Evolutionary conservation across 2,888 invertebrate genomes (phyloP).

Genomic region (Halocaridina rubra): DNA sequence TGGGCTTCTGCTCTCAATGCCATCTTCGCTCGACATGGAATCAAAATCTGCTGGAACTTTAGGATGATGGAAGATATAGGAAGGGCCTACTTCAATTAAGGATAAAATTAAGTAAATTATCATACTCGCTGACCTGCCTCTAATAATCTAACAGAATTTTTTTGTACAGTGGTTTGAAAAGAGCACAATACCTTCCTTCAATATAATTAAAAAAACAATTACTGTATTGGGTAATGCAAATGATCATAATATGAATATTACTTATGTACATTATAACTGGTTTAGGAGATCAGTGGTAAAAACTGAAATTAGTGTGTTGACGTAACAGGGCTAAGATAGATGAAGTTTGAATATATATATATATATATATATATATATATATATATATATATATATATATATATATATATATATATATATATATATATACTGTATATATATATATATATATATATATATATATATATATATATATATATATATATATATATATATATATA

Average conservation of each 20-base stretch:
- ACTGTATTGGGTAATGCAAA: no score
- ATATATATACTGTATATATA: no score
- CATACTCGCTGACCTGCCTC: no score
- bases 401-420: slow-evolving; percentile 9
- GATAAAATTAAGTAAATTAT: not conserved
- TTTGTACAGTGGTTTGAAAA: no score
- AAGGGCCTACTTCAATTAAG: not conserved
- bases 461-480: slow-evolving; percentile 18
- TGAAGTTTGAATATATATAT: not conserved
- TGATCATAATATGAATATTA: no score
- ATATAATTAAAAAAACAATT: no score
- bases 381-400: slow-evolving; percentile 14
- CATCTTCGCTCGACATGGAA: slow-evolving; percentile 6
- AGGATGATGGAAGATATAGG: slow-evolving; percentile 3
- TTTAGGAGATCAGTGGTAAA: no score
- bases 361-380: slow-evolving; percentile 16
- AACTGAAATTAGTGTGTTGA: no score
- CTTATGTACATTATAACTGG: no score
- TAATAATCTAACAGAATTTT: no score
- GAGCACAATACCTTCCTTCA: no score
- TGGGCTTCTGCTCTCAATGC: not conserved
- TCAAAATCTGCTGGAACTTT: slow-evolving; percentile 36
- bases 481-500: not conserved
- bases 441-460: slow-evolving; percentile 36
- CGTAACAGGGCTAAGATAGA: not conserved